Evolutionary conservation across 2,888 invertebrate genomes (phyloP).

Genomic region (Zygothrica quintamaculata): DNA sequence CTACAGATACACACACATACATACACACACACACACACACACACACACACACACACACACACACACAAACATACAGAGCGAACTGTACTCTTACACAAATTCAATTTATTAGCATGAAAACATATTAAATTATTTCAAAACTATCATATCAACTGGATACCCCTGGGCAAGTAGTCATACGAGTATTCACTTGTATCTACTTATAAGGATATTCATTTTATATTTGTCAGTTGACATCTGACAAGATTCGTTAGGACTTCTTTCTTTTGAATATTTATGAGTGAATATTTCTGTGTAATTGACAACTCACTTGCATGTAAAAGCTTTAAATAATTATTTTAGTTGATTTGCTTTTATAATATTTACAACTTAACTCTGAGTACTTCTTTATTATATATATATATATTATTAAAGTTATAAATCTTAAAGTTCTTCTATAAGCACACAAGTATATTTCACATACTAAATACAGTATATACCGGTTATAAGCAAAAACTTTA

Average conservation of each 20-base stretch:
- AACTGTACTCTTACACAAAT: constrained; percentile 44
- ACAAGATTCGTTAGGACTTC: constrained; percentile 20
- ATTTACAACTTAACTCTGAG: too few species aligned
- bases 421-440: too few species aligned
- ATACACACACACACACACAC: background rate
- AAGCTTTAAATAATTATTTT: too few species aligned
- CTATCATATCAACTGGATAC: constrained; percentile 40
- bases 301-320: too few species aligned
- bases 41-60: background rate
- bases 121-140: constrained; percentile 64
- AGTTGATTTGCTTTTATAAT: too few species aligned
- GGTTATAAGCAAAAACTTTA: too few species aligned
- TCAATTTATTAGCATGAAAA: constrained; percentile 68
- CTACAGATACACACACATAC: constrained; percentile 3
- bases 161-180: constrained; percentile 16
- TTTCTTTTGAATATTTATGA: constrained; percentile 32
- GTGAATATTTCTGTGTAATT: background rate
- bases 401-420: too few species aligned
- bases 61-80: background rate
- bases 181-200: constrained; percentile 1
- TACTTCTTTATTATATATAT: too few species aligned
- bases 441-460: too few species aligned
- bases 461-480: too few species aligned
- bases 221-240: constrained; percentile 23
- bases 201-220: constrained; percentile 1